phyloP scores from a whole-genome alignment of 2,797 vertebrate genomes.

The Lerista edwardsae region DNA sequence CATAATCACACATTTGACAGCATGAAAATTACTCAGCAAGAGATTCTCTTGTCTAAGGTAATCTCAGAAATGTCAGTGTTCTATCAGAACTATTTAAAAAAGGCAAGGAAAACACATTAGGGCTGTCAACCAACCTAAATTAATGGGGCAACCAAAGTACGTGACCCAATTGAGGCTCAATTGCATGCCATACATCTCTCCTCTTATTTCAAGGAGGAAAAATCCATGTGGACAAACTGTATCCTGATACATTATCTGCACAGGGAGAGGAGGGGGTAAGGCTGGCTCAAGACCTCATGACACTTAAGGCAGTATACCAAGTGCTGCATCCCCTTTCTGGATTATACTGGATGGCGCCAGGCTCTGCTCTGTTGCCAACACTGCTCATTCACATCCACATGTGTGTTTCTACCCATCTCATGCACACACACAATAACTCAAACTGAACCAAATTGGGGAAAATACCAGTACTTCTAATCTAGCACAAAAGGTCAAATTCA shows the following conservation, averaged over 20 bases:
- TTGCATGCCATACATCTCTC: too few species aligned
- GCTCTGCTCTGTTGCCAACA: too few species aligned
- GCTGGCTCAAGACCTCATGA: not conserved
- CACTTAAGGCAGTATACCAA: not conserved
- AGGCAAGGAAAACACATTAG: not conserved
- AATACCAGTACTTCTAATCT: too few species aligned
- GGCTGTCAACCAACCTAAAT: not conserved
- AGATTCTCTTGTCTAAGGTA: conserved; percentile 24
- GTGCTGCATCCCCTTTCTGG: too few species aligned
- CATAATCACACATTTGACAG: conserved; percentile 18
- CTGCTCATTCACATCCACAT: too few species aligned
- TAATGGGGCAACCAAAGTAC: not conserved
- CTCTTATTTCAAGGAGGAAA: not conserved
- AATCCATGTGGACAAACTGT: not conserved
- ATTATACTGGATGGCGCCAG: too few species aligned
- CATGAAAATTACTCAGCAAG: not conserved
- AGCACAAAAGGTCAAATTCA: too few species aligned
- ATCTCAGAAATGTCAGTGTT: not conserved
- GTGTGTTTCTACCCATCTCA: too few species aligned
- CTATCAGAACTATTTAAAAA: not conserved
- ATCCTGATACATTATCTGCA: not conserved
- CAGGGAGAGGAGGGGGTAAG: not conserved
- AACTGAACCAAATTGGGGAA: too few species aligned
- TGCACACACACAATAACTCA: too few species aligned
- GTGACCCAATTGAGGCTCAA: not conserved